A percentile compares a stretch with the other conserved stretches of the same genome.
Conservation (phyloP, 1,140 invertebrate genomes). For the Pseudomyrmex cubaensis region DNA sequence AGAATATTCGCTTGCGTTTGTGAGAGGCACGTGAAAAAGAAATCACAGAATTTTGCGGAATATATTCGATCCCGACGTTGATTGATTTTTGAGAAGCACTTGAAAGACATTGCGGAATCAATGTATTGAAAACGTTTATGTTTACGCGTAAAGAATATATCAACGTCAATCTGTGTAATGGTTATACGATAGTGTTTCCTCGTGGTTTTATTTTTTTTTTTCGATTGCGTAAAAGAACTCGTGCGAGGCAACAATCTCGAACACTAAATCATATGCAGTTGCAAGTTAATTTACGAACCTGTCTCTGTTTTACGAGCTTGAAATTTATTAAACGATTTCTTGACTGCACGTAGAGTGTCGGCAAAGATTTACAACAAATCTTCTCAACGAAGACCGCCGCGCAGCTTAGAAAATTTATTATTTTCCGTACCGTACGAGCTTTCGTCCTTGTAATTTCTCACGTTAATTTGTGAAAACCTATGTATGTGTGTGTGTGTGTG, state of each 20-base stretch:
- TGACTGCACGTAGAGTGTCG: neutral
- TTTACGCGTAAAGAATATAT: neutral
- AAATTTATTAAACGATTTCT: slow-evolving; percentile 19
- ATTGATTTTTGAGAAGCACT: no score
- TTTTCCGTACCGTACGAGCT: neutral
- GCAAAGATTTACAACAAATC: slow-evolving; percentile 32
- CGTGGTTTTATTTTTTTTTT: no score
- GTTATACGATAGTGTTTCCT: no score
- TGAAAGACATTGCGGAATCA: no score
- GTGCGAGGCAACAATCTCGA: neutral
- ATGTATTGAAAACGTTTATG: no score
- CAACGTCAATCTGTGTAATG: neutral
- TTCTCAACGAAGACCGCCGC: slow-evolving; percentile 8
- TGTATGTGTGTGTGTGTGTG: neutral
- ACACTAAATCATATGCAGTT: slow-evolving; percentile 1
- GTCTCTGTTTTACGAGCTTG: neutral
- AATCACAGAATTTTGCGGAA: no score
- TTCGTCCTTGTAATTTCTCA: slow-evolving; percentile 46
- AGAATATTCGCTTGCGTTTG: neutral
- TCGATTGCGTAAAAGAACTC: no score
- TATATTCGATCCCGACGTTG: no score
- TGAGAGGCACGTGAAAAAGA: no score
- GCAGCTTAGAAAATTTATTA: neutral
- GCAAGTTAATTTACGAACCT: slow-evolving; percentile 30
- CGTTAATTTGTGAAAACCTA: slow-evolving; percentile 25